Conservation (phyloP, 1,140 invertebrate species). For the Steinernema khuongi region DNA sequence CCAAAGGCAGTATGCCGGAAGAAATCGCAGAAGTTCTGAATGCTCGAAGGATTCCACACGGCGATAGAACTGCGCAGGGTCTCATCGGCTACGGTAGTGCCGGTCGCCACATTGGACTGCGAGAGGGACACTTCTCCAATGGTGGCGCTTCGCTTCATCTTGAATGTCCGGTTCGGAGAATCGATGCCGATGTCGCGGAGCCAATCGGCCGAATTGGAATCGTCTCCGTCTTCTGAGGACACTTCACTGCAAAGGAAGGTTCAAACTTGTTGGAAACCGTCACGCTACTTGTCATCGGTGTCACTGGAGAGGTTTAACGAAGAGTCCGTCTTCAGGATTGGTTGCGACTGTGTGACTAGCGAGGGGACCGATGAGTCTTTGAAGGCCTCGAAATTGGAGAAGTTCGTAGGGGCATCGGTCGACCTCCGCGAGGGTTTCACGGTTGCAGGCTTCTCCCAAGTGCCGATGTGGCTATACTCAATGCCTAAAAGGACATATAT, state of each 20-base stretch:
- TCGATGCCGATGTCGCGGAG: slow-evolving; percentile 4
- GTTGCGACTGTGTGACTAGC: neutral
- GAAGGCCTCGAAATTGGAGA: neutral
- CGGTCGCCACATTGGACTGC: neutral
- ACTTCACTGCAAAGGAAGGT: neutral
- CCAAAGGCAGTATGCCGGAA: neutral
- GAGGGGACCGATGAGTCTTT: neutral
- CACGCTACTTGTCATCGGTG: neutral
- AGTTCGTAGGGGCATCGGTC: neutral
- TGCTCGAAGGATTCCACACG: neutral
- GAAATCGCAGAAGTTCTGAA: neutral
- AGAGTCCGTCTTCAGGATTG: neutral
- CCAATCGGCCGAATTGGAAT: neutral
- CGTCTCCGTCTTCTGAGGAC: neutral
- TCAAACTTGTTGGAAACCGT: neutral
- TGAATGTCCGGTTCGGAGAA: neutral
- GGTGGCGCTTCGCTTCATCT: neutral
- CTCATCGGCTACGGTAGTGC: neutral
- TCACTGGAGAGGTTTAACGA: neutral
- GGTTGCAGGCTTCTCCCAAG: no score
- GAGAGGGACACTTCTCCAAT: neutral
- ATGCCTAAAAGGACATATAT: no score
- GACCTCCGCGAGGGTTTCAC: no score
- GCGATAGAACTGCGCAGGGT: neutral
- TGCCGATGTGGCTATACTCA: no score